These are phyloP conservation scores for Polyommatus iphigenia DNA, from an alignment of 2,888 invertebrate genomes.

Conservation along the genomic window DNA sequence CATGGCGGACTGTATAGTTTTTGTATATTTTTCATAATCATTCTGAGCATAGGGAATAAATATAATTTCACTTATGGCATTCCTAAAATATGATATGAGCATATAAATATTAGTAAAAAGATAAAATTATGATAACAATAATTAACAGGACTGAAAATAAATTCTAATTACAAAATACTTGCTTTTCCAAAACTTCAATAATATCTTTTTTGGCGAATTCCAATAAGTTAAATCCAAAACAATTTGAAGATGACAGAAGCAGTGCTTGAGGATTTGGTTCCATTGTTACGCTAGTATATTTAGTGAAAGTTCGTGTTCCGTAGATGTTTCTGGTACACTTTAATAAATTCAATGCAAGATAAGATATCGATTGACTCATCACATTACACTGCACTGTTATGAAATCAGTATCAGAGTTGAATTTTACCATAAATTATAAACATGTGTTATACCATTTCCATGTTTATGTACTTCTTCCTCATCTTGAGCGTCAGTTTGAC, in stretches of 20 bases:
- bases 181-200: slow-evolving; percentile 80
- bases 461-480: too few species aligned
- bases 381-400: neutral
- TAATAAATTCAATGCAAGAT: neutral
- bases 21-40: slow-evolving; percentile 83
- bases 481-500: too few species aligned
- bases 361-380: neutral
- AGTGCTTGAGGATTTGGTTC: slow-evolving; percentile 75
- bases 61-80: slow-evolving; percentile 82
- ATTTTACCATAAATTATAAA: too few species aligned
- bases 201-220: slow-evolving; percentile 85
- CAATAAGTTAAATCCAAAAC: slow-evolving; percentile 83
- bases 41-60: slow-evolving; percentile 88
- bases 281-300: slow-evolving; percentile 39
- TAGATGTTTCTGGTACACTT: neutral
- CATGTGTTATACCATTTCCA: too few species aligned
- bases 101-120: neutral
- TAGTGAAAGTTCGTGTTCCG: slow-evolving; percentile 19
- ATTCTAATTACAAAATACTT: slow-evolving; percentile 48
- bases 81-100: slow-evolving; percentile 68
- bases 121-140: neutral
- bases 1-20: slow-evolving; percentile 80
- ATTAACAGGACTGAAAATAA: neutral
- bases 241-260: slow-evolving; percentile 85
- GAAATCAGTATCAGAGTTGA: too few species aligned